A percentile compares a stretch with the other conserved stretches of the same genome.
phyloP scores from a whole-genome alignment of 1,140 invertebrate species.

The Belonocnema kinseyi region DNA sequence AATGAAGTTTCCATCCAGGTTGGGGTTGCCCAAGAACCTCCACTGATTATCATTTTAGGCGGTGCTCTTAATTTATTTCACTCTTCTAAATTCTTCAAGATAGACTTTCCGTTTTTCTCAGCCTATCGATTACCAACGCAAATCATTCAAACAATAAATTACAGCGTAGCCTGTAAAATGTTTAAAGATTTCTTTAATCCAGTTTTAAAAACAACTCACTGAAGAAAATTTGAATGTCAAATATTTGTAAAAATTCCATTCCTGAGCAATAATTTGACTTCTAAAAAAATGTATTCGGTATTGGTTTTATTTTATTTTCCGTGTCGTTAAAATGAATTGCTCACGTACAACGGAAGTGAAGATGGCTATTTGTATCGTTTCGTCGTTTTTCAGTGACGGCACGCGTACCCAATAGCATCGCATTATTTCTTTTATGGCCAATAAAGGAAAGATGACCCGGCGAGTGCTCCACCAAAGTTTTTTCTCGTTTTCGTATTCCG shows the following conservation, averaged over 20 bases:
- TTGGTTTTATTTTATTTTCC: not conserved
- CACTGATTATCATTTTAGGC: constrained; percentile 65
- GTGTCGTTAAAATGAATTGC: constrained; percentile 20
- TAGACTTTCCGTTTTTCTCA: not conserved
- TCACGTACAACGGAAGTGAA: constrained; percentile 29
- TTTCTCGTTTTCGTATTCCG: constrained; percentile 44
- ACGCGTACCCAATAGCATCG: constrained; percentile 66
- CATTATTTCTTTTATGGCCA: constrained; percentile 75
- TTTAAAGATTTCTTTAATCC: no score
- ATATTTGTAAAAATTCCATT: no score
- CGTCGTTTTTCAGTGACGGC: constrained; percentile 64
- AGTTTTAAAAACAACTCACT: no score
- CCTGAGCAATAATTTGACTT: no score
- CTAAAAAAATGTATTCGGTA: no score
- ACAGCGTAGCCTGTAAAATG: no score
- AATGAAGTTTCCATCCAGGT: constrained; percentile 62
- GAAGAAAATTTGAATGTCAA: no score
- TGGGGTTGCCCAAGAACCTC: constrained; percentile 53
- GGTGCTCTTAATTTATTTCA: constrained; percentile 51
- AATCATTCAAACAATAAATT: no score
- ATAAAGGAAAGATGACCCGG: constrained; percentile 67
- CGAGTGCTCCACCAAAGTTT: constrained; percentile 46
- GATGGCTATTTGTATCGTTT: constrained; percentile 67
- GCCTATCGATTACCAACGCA: no score
- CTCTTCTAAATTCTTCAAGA: constrained; percentile 40